These are phyloP conservation scores for Aselliscus stoliczkanus DNA, from an alignment of 2,797 vertebrate species.

Conservation along the genomic window DNA sequence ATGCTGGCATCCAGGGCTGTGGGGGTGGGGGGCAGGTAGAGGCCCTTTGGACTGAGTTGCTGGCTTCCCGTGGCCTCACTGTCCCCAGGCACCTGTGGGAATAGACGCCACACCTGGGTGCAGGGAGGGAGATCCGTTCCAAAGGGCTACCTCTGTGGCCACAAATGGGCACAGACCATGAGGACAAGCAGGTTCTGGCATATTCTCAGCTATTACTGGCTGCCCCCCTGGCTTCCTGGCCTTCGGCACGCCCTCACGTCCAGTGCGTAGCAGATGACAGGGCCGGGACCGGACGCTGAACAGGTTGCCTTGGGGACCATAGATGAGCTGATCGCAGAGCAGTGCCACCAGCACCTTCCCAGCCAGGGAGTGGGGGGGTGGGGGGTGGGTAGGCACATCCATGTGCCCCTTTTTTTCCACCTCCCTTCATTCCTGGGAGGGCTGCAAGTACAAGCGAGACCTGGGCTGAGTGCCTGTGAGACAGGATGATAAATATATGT, in stretches of 20 bases:
- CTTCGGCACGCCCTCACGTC: background rate
- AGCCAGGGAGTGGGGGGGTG: background rate
- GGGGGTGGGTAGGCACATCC: background rate
- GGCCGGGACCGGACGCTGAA: background rate
- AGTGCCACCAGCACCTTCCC: no score
- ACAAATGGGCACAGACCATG: fast-evolving
- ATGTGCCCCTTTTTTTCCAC: fast-evolving
- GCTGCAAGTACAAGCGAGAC: background rate
- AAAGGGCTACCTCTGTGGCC: background rate
- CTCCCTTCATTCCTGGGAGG: background rate
- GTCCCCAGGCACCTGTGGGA: background rate
- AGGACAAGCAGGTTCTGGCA: background rate
- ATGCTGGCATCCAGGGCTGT: background rate
- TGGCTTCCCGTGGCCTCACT: background rate
- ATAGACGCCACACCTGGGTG: background rate
- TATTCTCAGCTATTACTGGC: background rate
- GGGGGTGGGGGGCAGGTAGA: no score
- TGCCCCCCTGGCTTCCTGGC: background rate
- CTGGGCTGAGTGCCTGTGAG: background rate
- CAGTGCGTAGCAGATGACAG: background rate
- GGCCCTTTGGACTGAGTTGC: fast-evolving
- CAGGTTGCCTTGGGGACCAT: background rate
- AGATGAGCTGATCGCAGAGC: fast-evolving
- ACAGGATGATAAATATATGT: background rate
- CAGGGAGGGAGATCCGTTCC: background rate